Base-by-base conservation (phyloP, 2,888 invertebrate genomes). In the Lypha dubia region DNA sequence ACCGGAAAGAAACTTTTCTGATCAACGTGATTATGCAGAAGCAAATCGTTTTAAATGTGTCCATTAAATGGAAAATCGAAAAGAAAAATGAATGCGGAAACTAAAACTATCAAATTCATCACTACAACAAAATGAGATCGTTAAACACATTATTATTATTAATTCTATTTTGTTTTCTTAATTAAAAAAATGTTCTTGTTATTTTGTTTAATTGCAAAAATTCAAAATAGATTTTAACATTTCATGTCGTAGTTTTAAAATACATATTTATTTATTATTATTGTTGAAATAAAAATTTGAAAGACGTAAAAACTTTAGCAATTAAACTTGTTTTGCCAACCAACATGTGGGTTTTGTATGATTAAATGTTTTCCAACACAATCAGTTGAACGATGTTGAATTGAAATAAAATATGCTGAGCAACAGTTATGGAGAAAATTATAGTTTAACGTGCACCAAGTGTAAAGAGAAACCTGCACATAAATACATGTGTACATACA, bases 1-100 rank as follows among this genome's bases (percentile, higher is more conserved):
- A 77, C 90, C 89, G 5, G 92, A 92, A 67, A 87, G 92, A 6
- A 92, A 92, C 87, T 89, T 87, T 63, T 92, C 92, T 22, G 92
- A 92, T 90, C 89, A 88, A 13, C 88, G 92, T 32, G 91, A 92
- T 44, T 92, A 90, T 82, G 91, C 91, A 1, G 91, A 91, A 65
- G 91, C 91, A 2, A 87, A 81, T 41, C 88, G 91, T 70, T 91
- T 91, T 80, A 89, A 87, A 65, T 70, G 88, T 67, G 89, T 89
- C 53, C 88, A 89, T 41, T 88, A 84, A 86, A 32, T 46, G 13
- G 2, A 8, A 41, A 63, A 44, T 24, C 0, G 7, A 56, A 17
- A 1, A 8, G 15, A 1, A 8, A 15, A 24, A 28, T 9, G 3
- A 13, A 11, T 11, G 20, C 9, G 2, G 7, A 11, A 53, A 35